Evolutionary conservation across 2,113 vertebrate genomes (phyloP).

Genomic region (Sinocyclocheilus anshuiensis): DNA sequence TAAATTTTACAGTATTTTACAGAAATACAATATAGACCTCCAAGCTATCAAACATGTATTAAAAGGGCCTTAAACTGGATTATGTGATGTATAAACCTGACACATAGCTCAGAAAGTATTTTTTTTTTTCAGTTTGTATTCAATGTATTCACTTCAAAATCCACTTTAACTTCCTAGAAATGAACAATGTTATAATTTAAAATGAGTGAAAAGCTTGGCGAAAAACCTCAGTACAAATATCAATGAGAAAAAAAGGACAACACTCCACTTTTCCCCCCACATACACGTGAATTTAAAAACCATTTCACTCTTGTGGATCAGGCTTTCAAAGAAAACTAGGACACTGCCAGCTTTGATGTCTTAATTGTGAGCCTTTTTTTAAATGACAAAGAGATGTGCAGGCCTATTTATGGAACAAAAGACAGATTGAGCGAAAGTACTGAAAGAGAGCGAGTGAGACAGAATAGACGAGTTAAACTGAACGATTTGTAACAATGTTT

Average conservation of each 20-base stretch:
- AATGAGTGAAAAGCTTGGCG: slow-evolving; percentile 59
- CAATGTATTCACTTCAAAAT: slow-evolving; percentile 55
- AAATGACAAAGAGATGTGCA: slow-evolving; percentile 58
- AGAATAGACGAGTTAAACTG: background rate
- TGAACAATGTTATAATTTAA: slow-evolving; percentile 59
- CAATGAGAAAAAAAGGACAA: background rate
- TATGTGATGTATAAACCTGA: background rate
- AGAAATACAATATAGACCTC: background rate
- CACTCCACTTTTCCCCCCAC: background rate
- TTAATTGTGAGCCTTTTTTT: slow-evolving; percentile 66
- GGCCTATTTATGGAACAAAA: slow-evolving; percentile 66
- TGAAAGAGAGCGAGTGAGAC: slow-evolving; percentile 30
- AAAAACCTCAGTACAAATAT: background rate
- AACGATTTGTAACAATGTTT: slow-evolving; percentile 1
- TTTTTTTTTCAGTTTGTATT: background rate
- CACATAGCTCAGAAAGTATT: background rate
- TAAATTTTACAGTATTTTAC: background rate
- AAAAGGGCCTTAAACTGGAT: background rate
- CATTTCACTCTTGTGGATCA: slow-evolving; percentile 66
- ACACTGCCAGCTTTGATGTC: slow-evolving; percentile 74
- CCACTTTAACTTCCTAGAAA: slow-evolving; percentile 63
- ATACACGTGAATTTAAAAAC: slow-evolving; percentile 46
- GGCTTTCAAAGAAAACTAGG: slow-evolving; percentile 70
- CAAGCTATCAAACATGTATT: background rate
- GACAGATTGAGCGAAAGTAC: slow-evolving; percentile 17